Base-by-base conservation (phyloP, 1,140 invertebrate genomes). In the Metaphire vulgaris region DNA sequence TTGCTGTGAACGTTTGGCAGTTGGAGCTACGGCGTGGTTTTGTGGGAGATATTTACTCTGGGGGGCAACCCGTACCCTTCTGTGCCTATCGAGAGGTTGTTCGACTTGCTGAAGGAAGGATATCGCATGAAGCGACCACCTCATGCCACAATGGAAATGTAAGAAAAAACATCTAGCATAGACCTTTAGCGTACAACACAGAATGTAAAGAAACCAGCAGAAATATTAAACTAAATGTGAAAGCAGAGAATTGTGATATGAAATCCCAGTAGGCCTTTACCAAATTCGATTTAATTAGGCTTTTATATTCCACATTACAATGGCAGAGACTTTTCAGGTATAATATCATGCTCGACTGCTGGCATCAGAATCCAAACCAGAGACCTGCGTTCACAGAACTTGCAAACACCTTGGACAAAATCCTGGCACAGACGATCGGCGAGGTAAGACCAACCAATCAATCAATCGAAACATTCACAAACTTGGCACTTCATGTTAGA, bases 331-430 rank as follows among this genome's bases (percentile, higher is more conserved):
- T 74, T 69, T 72, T 0, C 75, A 82, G 81, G 77, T 83, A 84
- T 76, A 77, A 78, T 34, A 81, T 85, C 67, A 85, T 98, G 95
- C 88, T 92, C 33, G 91, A 95, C 77, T 98, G 95, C 85, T 98
- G 96, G 96, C 91, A 92, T 74, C 93, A 95, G 82, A 90, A 93
- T 79, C 92, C 95, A 0, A 90, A 89, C 71, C 90, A 93, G 77
- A 88, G 96, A 74, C 96, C 96, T 0, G 91, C 90, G 14, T 98
- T 98, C 85, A 89, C 88, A 0, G 92, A 94, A 56, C 41, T 56
- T 6, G 21, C 41, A 56, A 56, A 56, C 41, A 21, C 41, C 41
- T 56, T 56, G 41, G 41, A 56, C 21, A 6, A 21, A 56, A 56
- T 56, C 41, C 41, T 56, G 6, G 21, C 41, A 6, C 21, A 12